Evolutionary conservation across 2,888 invertebrate species (phyloP).

Genomic region (Neocrepidodera transversa): DNA sequence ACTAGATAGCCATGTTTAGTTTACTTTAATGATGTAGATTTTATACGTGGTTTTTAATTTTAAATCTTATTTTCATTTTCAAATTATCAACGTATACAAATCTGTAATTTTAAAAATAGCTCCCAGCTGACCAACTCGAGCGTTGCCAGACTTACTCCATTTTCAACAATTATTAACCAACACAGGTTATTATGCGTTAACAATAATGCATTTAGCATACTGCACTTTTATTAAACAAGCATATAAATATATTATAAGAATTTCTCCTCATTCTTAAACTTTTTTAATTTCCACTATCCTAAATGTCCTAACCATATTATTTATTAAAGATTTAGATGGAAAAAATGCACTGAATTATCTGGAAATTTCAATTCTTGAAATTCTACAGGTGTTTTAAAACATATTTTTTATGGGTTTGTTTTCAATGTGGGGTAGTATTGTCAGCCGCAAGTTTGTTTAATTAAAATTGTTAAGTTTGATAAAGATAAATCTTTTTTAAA

Average conservation of each 20-base stretch:
- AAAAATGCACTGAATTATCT: neutral
- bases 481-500: neutral
- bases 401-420: neutral
- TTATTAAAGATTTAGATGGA: neutral
- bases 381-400: neutral
- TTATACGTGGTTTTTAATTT: neutral
- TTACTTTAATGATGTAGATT: neutral
- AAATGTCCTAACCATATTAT: too few species aligned
- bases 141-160: slow-evolving; percentile 14
- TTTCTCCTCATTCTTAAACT: too few species aligned
- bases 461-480: neutral
- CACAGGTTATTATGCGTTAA: too few species aligned
- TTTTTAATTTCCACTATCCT: too few species aligned
- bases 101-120: slow-evolving; percentile 5
- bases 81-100: slow-evolving; percentile 9
- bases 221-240: too few species aligned
- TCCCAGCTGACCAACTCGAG: slow-evolving; percentile 18
- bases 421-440: neutral
- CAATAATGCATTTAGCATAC: too few species aligned
- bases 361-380: neutral
- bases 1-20: neutral
- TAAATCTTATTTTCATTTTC: slow-evolving; percentile 1
- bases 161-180: too few species aligned
- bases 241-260: too few species aligned
- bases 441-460: neutral